Conservation (phyloP, 2,113 vertebrate genomes). For the Hystrix brachyura region DNA sequence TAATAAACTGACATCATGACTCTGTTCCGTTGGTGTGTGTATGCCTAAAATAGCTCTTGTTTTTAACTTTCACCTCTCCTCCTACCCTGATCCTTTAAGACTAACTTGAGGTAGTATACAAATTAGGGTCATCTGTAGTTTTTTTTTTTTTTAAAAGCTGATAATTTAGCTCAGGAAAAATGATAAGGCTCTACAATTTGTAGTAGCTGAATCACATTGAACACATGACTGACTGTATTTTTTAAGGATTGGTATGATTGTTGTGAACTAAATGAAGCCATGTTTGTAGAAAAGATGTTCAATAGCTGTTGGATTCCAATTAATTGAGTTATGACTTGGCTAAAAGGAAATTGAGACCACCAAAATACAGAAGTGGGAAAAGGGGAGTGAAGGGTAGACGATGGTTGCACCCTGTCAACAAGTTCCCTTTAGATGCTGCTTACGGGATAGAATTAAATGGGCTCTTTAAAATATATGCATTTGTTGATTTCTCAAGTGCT, state of each 20-base stretch:
- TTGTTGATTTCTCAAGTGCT: background rate
- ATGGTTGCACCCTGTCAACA: background rate
- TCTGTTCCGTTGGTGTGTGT: background rate
- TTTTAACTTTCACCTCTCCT: background rate
- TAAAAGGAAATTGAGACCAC: background rate
- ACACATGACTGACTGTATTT: background rate
- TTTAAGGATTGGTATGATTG: background rate
- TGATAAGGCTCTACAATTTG: background rate
- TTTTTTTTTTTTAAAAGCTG: background rate
- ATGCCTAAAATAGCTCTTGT: background rate
- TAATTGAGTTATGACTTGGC: background rate
- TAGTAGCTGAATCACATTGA: background rate
- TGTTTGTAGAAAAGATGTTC: background rate
- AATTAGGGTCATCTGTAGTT: background rate
- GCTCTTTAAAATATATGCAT: background rate
- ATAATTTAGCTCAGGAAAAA: constrained; percentile 5
- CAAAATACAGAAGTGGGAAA: background rate
- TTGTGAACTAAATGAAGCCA: background rate
- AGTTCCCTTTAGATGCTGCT: background rate
- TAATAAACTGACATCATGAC: background rate
- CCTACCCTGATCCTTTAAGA: background rate
- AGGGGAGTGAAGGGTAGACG: background rate
- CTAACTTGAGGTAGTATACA: background rate
- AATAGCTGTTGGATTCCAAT: background rate
- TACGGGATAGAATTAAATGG: background rate